Conservation (phyloP, 2,113 vertebrate genomes). For the Mormyrus lacerda region DNA sequence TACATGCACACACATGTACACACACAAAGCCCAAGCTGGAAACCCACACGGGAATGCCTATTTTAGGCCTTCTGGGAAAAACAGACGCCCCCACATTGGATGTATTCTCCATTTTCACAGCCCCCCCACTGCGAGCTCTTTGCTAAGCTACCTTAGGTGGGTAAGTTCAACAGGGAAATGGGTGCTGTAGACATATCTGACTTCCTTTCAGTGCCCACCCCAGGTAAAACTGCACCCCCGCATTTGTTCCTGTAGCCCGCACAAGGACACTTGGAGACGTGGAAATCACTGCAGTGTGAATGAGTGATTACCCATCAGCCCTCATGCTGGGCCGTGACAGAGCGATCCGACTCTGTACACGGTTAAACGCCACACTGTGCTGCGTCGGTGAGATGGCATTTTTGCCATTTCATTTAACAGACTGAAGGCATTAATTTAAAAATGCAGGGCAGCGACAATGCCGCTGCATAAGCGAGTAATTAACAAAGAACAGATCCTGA, state of each 20-base stretch:
- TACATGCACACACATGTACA: background rate
- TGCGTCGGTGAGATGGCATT: background rate
- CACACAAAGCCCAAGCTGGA: background rate
- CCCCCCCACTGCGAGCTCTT: background rate
- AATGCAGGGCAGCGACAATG: background rate
- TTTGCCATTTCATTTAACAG: background rate
- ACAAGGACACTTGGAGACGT: background rate
- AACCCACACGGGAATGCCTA: background rate
- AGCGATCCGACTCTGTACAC: background rate
- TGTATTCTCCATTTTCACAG: background rate
- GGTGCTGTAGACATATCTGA: background rate
- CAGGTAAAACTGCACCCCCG: background rate
- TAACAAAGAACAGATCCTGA: background rate
- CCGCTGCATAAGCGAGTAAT: background rate
- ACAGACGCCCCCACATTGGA: background rate
- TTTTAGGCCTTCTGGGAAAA: background rate
- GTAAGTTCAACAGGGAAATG: background rate
- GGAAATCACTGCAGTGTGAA: background rate
- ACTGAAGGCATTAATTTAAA: background rate
- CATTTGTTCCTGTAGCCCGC: background rate
- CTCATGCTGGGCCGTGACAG: background rate
- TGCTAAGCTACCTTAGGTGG: background rate
- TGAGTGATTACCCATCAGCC: slow-evolving; percentile 5
- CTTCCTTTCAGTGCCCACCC: background rate
- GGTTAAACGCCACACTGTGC: background rate